These are phyloP conservation scores for Ichneumoninae sp. DNA, from an alignment of 2,888 invertebrate species.

Conservation along the genomic window DNA sequence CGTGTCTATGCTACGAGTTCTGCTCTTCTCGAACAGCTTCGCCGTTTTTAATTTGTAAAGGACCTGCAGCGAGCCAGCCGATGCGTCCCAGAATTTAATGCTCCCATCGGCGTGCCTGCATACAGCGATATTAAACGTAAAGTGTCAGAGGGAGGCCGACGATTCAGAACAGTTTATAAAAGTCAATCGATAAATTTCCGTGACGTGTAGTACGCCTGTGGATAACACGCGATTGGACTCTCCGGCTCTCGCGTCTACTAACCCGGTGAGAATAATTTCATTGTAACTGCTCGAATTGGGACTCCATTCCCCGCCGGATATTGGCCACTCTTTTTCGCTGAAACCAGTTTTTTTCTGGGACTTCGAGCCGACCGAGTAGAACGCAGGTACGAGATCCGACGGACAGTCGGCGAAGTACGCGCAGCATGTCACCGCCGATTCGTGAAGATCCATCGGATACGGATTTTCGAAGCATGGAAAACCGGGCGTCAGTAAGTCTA, in stretches of 20 bases:
- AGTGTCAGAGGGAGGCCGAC: not conserved
- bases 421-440: constrained; percentile 98
- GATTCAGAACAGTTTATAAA: constrained; percentile 14
- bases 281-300: constrained; percentile 98
- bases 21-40: constrained; percentile 93
- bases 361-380: constrained; percentile 95
- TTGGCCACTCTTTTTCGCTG: constrained; percentile 97
- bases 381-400: constrained; percentile 98
- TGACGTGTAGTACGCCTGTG: not conserved
- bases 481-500: constrained; percentile 97
- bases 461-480: constrained; percentile 99
- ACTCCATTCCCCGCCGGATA: constrained; percentile 98
- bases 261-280: constrained; percentile 99
- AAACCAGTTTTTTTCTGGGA: constrained; percentile 92
- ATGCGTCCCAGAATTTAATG: constrained; percentile 99
- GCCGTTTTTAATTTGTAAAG: constrained; percentile 99
- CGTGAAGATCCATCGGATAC: constrained; percentile 99
- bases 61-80: constrained; percentile 97
- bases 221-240: constrained; percentile 1
- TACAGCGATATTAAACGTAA: constrained; percentile 40
- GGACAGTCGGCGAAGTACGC: constrained; percentile 99
- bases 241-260: constrained; percentile 73
- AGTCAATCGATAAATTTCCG: constrained; percentile 10
- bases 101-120: constrained; percentile 99
- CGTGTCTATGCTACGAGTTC: constrained; percentile 87